Evolutionary conservation across 2,888 invertebrate species (phyloP).

Genomic region (Acrocera orbiculus): DNA sequence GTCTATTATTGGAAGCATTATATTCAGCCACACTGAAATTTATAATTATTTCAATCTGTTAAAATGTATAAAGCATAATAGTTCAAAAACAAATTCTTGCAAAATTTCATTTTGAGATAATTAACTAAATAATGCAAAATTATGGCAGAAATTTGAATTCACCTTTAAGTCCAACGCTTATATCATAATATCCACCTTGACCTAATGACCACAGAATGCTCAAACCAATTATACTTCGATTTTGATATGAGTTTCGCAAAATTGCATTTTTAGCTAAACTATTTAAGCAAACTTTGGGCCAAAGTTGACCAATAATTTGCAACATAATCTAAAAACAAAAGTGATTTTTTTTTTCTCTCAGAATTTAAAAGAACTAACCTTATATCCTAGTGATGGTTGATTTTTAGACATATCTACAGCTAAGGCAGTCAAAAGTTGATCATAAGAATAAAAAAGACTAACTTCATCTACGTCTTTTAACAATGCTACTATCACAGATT

Average conservation of each 20-base stretch:
- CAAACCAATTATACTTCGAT: conserved; percentile 51
- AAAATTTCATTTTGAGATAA: no score
- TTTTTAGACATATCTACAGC: conserved; percentile 57
- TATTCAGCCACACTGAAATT: conserved; percentile 51
- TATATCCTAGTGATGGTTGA: conserved; percentile 38
- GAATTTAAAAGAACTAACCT: conserved; percentile 19
- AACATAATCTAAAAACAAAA: conserved; percentile 34
- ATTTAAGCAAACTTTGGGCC: conserved; percentile 43
- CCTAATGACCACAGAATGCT: conserved; percentile 62
- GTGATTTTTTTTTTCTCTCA: neutral
- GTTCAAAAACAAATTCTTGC: no score
- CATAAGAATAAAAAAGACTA: conserved; percentile 50
- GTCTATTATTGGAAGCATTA: conserved; percentile 54
- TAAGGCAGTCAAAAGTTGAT: conserved; percentile 49
- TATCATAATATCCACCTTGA: conserved; percentile 47
- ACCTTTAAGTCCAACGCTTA: conserved; percentile 50
- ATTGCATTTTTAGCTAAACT: conserved; percentile 45
- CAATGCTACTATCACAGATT: conserved; percentile 18
- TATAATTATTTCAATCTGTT: no score
- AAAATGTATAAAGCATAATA: no score
- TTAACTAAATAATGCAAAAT: no score
- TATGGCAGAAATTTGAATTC: conserved; percentile 10
- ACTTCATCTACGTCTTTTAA: conserved; percentile 42
- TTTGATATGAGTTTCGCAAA: conserved; percentile 57
- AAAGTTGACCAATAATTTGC: conserved; percentile 46